Evolutionary conservation across 2,113 vertebrate genomes (phyloP), one percentile per base, ranked within the genome.

Genomic region (Lichenostomus cassidix): DNA sequence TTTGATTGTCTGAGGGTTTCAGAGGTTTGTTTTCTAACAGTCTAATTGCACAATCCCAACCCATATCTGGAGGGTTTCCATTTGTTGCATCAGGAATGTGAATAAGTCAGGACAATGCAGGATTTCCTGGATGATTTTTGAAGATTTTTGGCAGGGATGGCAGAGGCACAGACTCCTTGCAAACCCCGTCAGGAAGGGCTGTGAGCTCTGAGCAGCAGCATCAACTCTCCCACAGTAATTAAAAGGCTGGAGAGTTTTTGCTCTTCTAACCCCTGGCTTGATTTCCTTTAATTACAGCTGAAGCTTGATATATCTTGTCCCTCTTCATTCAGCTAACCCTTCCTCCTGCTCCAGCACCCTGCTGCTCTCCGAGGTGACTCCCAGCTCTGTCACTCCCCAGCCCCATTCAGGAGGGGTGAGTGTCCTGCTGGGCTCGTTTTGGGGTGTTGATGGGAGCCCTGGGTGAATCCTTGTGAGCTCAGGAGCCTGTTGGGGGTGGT

Each of bases 241-340:
- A 78, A 23, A 49, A 79, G 58, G 35, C 42, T 65, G 50, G 47
- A 46, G 80, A 76, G 42, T 15, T 37, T 71, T 83, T 35, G 56
- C 59, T 91, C 50, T 62, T 29, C 44, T 64, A 85, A 88, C 80
- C 67, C 62, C 60, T 24, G 64, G 25, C 79, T 87, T 44, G 56
- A 79, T 85, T 94, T 86, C 35, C 84, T 71, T 78, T 96, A 92
- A 96, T 92, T 94, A 93, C 16, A 75, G 53, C 65, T 2, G 35
- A 44, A 74, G n/a, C 29, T 46, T 7, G 3, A 22, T 33, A 0
- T 10, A 13, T 37, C n/a, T 55, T 28, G 19, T 80, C 68, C 27
- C n/a, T 83, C 50, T 62, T 85, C 37, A 92, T 93, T 42, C 84
- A 87, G 41, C 64, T 89, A 20, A 63, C 74, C 50, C 13, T 69